These are phyloP conservation scores for Dysmachus trigonus DNA, from an alignment of 2,888 invertebrate species.

Conservation along the genomic window DNA sequence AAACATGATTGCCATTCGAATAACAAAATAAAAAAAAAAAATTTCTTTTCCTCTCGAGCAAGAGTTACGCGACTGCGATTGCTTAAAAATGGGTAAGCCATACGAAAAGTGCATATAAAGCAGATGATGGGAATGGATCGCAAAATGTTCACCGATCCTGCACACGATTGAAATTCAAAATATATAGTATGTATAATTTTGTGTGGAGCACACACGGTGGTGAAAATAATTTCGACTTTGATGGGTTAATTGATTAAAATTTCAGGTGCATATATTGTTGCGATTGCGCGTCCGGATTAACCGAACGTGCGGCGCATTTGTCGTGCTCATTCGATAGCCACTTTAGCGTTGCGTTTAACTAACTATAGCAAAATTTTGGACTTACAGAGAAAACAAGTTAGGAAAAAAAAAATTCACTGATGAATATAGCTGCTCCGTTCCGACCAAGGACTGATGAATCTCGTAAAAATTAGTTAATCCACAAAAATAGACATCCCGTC, in stretches of 20 bases:
- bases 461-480: slow-evolving; percentile 46
- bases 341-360: background rate
- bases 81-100: background rate
- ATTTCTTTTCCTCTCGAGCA: slow-evolving; percentile 19
- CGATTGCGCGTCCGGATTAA: background rate
- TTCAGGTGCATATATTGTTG: background rate
- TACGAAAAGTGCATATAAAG: slow-evolving; percentile 32
- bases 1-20: background rate
- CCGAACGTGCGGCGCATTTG: slow-evolving; percentile 7
- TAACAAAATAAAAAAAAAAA: background rate
- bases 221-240: slow-evolving; percentile 17
- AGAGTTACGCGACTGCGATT: slow-evolving; percentile 23
- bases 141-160: background rate
- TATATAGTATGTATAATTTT: background rate
- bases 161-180: slow-evolving; percentile 24
- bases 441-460: slow-evolving; percentile 33
- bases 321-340: background rate
- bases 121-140: slow-evolving; percentile 1
- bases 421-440: background rate
- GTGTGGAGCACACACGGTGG: background rate
- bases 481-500: slow-evolving; percentile 48
- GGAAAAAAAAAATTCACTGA: background rate
- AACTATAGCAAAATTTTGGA: background rate
- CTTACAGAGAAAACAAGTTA: slow-evolving; percentile 1
- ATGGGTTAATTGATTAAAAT: slow-evolving; percentile 1